These are phyloP conservation scores for Adelphocoris suturalis DNA, from an alignment of 2,888 invertebrate species.

Conservation along the genomic window DNA sequence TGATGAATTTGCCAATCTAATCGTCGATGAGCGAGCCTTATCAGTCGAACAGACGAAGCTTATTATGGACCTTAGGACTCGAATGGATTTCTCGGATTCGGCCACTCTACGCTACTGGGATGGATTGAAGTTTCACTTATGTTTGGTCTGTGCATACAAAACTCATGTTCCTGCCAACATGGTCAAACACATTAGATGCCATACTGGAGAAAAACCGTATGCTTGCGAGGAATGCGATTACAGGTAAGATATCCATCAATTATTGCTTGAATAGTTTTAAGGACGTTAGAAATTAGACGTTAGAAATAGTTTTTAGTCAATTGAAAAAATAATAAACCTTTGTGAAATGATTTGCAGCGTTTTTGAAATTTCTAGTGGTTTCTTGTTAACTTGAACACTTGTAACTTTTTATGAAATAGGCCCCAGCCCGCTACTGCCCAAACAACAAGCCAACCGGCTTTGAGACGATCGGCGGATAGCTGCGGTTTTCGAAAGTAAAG, in stretches of 20 bases:
- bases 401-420: too few species aligned
- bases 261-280: too few species aligned
- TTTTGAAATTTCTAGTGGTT: too few species aligned
- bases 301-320: too few species aligned
- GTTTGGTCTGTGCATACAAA: slow-evolving; percentile 52
- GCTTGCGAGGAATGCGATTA: slow-evolving; percentile 64
- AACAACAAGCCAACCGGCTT: background rate
- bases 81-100: slow-evolving; percentile 39
- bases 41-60: background rate
- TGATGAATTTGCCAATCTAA: background rate
- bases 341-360: too few species aligned
- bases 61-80: background rate
- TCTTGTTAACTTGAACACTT: too few species aligned
- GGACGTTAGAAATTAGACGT: too few species aligned
- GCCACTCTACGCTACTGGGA: slow-evolving; percentile 19
- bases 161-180: slow-evolving; percentile 33
- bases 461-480: slow-evolving; percentile 5
- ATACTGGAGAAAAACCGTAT: slow-evolving; percentile 61
- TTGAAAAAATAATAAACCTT: too few species aligned
- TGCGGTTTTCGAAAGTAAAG: slow-evolving; percentile 55
- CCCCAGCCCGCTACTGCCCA: too few species aligned
- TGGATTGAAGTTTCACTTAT: background rate
- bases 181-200: slow-evolving; percentile 45
- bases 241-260: background rate
- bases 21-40: background rate